Base-by-base conservation (phyloP, 2,797 vertebrate species). In the Brotula barbata region DNA sequence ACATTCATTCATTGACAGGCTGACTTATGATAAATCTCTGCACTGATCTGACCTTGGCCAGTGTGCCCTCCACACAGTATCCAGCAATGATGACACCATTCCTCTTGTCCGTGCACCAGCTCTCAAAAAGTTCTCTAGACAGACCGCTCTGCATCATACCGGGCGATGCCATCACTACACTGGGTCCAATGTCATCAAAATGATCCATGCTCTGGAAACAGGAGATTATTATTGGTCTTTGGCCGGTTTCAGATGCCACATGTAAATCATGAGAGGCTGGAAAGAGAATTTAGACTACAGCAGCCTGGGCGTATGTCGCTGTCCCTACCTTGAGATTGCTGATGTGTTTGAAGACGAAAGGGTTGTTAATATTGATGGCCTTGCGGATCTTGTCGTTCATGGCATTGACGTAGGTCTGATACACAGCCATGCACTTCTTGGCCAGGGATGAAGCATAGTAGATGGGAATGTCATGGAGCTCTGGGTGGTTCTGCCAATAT, bases 341-440 rank as follows among this genome's bases (percentile, higher is more conserved):
- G 66, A 99, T 99, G 66, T 99, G 95, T 82, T 98, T 99, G 88
- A 99, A 99, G 61, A 99, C 97, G 65, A 99, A 99, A 0, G 97
- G 97, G 63, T 99, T 99, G 82, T 98, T 99, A 83, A 99, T 95
- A 81, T 96, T 98, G 80, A 99, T 98, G 73, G 97, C 96, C 62
- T 99, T 99, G 84, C 95, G 95, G 80, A 99, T 99, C 84, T 99
- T 98, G 89, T 99, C 97, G 1, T 99, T 99, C 95, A 98, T 99
- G 61, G 95, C 95, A 1, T 99, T 96, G 62, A 98, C 95, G 0
- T 98, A 98, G 0, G 97, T 99, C 91, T 99, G 97, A 74, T 99
- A 98, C 48, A 99, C 96, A 0, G 97, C 95, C 96, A 99, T 97
- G 71, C 95, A 98, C 70, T 99, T 99, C 88, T 98, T 99, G 20